Base-by-base conservation (phyloP, 2,888 invertebrate genomes). In the Leucozona laternaria region DNA sequence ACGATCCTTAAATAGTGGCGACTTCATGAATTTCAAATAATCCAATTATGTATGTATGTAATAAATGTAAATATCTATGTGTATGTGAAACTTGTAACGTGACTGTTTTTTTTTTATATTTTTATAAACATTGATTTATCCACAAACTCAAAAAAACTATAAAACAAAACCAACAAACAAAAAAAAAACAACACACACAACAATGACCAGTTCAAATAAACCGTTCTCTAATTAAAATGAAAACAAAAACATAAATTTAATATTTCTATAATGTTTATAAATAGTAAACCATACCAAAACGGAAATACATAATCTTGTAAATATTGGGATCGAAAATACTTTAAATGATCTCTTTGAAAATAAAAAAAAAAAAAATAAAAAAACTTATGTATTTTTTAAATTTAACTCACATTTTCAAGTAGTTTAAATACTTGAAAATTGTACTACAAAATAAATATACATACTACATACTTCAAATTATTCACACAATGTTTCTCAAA, bases 41-140 rank as follows among this genome's bases (percentile, higher is more conserved):
- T 25, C 71, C 70, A 79, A 70, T 62, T 79, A 37, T 62, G 17
- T 60, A 11, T 48, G 11, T 22, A 53, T 48, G 48, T 20, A 53
- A n/a, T 25, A 28, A 73, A 40, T 82, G 82, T 83, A 83, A 79
- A 79, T 79, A 45, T 48, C 8, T 66, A 60, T 15, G 15, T 60
- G 15, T 60, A 40, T 60, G 78, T 79, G 71, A 62, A 75, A 55
- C 57, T 70, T 58, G 22, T 37, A 15, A 50, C 37, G 37, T 53
- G 79, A 84, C 80, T 84, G 79, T 84, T 66, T 84, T 76, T 79
- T 71, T 84, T 79, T 84, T 84, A 84, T 84, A 84, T 79, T 84
- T 84, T 84, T 79, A 76, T 84, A 84, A 76, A 37, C 79, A 71
- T 80, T 80, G 70, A 71, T 71, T 76, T 58, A 76, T 76, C 50